Base-by-base conservation (phyloP, 1,140 invertebrate species). In the Mylabris phalerata region DNA sequence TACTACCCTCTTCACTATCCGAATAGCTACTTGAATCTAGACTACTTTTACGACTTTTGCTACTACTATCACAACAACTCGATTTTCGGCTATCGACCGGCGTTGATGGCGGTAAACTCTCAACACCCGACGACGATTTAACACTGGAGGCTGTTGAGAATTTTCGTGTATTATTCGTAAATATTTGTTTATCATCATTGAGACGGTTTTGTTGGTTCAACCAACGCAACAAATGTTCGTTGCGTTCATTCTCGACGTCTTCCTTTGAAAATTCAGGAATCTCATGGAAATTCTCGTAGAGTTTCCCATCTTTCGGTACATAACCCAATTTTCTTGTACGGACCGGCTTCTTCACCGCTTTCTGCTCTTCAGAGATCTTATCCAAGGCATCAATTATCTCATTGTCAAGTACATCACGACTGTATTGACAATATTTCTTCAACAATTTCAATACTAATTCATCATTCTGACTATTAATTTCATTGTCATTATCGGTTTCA, bases 21-120 rank as follows among this genome's bases (percentile, higher is more conserved):
- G 71, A 80, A 75, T 60, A 81, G 66, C 59, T 78, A 72, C 67
- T 80, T 73, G 75, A 81, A 74, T 66, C 78, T 42, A 42, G 10
- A 42, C 41, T 42, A 10, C 11, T 42, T 42, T 42, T 42, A 11
- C 41, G 41, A 10, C 41, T 42, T 42, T 42, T 11, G 10, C 9
- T 7, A 9, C 5, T 42, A 10, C 11, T 10, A n/a, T 42, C 41
- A 42, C 9, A 42, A n/a, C 9, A n/a, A 42, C 41, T 42, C 4
- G 9, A n/a, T 42, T 42, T 42, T 42, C 41, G 41, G 9, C 41
- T 42, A 42, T 42, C 41, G 5, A 11, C 11, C 11, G 41, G 41
- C 10, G 41, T n/a, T 42, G 41, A 32, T 32, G 32, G 32, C 7
- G 32, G 32, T 32, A 42, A 11, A 42, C 11, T 42, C 10, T 42